Evolutionary conservation across 2,113 vertebrate genomes (phyloP).

Genomic region (Eublepharis macularius): DNA sequence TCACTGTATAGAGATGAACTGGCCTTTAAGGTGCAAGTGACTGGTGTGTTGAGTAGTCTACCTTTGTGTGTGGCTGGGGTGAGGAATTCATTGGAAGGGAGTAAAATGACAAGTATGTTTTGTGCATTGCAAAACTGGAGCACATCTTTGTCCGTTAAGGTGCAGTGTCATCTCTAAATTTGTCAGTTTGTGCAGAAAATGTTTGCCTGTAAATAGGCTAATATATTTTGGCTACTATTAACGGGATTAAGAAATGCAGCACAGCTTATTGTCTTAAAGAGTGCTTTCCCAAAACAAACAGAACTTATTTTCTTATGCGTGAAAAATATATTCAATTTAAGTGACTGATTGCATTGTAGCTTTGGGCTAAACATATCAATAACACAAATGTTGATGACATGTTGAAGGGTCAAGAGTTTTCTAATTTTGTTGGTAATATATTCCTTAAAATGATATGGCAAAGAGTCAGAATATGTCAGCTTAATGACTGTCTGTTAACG

Average conservation of each 20-base stretch:
- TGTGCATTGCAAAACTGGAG: slow-evolving; percentile 20
- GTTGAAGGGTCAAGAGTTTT: slow-evolving; percentile 72
- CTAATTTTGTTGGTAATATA: slow-evolving; percentile 68
- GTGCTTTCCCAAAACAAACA: slow-evolving; percentile 31
- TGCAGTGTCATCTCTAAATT: slow-evolving; percentile 24
- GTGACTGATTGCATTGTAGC: slow-evolving; percentile 72
- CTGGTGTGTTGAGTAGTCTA: neutral
- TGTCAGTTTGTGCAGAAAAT: slow-evolving; percentile 55
- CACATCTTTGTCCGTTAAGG: slow-evolving; percentile 4
- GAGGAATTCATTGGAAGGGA: neutral
- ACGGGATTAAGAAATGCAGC: slow-evolving; percentile 38
- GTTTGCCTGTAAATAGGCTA: slow-evolving; percentile 39
- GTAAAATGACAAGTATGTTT: neutral
- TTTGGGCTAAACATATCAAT: slow-evolving; percentile 72
- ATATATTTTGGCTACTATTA: slow-evolving; percentile 60
- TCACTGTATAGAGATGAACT: neutral
- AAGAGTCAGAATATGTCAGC: slow-evolving; percentile 71
- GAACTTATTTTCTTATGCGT: slow-evolving; percentile 59
- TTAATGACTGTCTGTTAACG: slow-evolving; percentile 75
- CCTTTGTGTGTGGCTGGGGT: neutral
- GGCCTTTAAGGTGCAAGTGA: neutral
- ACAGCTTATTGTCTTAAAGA: slow-evolving; percentile 27
- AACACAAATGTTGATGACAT: slow-evolving; percentile 66
- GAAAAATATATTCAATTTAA: slow-evolving; percentile 72
- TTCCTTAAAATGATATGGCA: slow-evolving; percentile 71